Conservation (phyloP, 2,797 vertebrate genomes). For the Gymnopithys bicolor region DNA sequence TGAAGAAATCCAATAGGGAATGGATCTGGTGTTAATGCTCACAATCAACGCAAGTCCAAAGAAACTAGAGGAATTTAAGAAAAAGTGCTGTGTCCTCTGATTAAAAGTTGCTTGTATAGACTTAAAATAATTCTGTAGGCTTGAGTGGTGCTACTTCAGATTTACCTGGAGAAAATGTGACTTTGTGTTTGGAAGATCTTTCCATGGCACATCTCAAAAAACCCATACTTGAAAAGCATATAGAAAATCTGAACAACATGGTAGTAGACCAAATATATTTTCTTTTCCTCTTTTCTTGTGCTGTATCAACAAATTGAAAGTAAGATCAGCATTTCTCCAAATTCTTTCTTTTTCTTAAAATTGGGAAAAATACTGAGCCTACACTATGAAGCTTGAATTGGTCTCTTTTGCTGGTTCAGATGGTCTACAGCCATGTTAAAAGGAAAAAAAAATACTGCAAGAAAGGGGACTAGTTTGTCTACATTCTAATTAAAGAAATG, state of each 20-base stretch:
- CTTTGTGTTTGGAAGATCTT: background rate
- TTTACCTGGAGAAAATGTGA: background rate
- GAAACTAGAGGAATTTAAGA: background rate
- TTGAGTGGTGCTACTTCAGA: background rate
- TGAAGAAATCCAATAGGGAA: conserved; percentile 1
- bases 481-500: background rate
- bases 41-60: background rate
- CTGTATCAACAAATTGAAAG: background rate
- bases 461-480: background rate
- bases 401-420: background rate
- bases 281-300: background rate
- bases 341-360: background rate
- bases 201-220: background rate
- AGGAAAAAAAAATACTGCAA: background rate
- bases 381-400: background rate
- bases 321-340: background rate
- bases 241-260: background rate
- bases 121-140: background rate
- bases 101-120: background rate
- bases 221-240: background rate
- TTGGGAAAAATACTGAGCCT: background rate
- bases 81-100: background rate
- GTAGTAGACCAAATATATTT: background rate
- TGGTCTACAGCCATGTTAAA: background rate
- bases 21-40: conserved; percentile 27